Percentiles rank a stretch among this genome's conserved stretches.
Conservation (phyloP, 2,888 invertebrate genomes). For the Pseudococcus longispinus region DNA sequence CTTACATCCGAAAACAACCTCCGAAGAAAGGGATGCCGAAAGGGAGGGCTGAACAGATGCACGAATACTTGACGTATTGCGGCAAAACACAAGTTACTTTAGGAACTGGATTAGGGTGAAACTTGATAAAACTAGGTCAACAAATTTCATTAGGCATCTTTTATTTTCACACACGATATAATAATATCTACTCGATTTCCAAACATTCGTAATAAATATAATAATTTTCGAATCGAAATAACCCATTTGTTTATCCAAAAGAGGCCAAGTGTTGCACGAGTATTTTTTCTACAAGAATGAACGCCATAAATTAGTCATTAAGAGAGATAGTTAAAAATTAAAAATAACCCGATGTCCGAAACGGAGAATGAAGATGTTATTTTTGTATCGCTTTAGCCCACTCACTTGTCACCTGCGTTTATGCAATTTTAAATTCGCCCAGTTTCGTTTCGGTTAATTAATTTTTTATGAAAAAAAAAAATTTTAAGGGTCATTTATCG, state of each 20-base stretch:
- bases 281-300: background rate
- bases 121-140: slow-evolving; percentile 31
- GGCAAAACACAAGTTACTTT: slow-evolving; percentile 27
- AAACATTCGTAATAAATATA: background rate
- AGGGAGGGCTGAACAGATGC: background rate
- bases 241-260: background rate
- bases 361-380: slow-evolving; percentile 15
- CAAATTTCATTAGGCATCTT: slow-evolving; percentile 5
- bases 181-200: background rate
- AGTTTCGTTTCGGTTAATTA: slow-evolving; percentile 3
- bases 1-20: background rate
- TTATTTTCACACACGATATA: background rate
- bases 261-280: background rate
- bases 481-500: background rate
- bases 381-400: background rate
- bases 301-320: slow-evolving; percentile 8
- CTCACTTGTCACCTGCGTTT: slow-evolving; percentile 25
- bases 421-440: slow-evolving; percentile 23
- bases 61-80: slow-evolving; percentile 22
- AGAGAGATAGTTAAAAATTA: background rate
- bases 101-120: slow-evolving; percentile 5
- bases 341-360: slow-evolving; percentile 8
- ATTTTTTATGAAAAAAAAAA: background rate
- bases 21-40: background rate
- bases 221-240: background rate